Evolutionary conservation across 2,113 vertebrate species (phyloP).

Genomic region (Brienomyrus longianalis): DNA sequence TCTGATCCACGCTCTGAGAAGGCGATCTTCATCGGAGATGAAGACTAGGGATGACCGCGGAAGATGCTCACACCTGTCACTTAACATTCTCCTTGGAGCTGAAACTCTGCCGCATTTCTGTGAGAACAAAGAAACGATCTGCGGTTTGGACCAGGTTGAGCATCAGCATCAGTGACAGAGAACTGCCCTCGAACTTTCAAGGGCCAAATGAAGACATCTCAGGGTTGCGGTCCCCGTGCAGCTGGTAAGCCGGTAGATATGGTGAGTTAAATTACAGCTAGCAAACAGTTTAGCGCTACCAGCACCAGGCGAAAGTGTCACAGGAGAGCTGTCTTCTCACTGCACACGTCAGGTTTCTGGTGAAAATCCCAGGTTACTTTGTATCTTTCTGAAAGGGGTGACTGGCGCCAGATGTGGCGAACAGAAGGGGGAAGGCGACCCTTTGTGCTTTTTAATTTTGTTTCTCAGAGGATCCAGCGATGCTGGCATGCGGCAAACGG

Average conservation of each 20-base stretch:
- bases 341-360: not conserved
- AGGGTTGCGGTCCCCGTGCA: not conserved
- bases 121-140: not conserved
- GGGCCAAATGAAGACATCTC: not conserved
- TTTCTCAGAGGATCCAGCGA: not conserved
- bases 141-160: not conserved
- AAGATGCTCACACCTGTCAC: not conserved
- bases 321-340: not conserved
- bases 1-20: not conserved
- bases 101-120: not conserved
- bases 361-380: not conserved
- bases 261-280: not conserved
- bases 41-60: not conserved
- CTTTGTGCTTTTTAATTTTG: not conserved
- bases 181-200: not conserved
- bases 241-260: not conserved
- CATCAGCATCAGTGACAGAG: not conserved
- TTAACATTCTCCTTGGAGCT: not conserved
- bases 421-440: not conserved
- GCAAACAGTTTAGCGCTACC: not conserved
- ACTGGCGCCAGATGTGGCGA: not conserved
- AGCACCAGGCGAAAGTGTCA: not conserved
- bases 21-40: not conserved
- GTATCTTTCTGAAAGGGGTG: not conserved
- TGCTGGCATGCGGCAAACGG: not conserved